A percentile compares a stretch with the other conserved stretches of the same genome.
These are phyloP conservation scores for Chaenocephalus aceratus DNA, from an alignment of 2,113 vertebrate genomes.

Conservation along the genomic window DNA sequence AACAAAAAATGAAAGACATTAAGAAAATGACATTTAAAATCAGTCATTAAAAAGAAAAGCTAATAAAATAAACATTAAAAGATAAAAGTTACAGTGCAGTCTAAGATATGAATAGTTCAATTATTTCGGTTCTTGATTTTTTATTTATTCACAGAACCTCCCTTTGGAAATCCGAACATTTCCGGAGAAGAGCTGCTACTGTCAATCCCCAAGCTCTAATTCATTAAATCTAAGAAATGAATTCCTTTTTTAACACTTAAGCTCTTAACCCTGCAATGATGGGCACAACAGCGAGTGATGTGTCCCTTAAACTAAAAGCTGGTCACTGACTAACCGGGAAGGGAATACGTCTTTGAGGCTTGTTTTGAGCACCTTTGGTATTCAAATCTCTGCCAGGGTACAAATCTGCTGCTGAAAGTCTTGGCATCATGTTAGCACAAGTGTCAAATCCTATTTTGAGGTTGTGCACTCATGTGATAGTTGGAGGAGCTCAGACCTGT, in stretches of 20 bases:
- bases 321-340: background rate
- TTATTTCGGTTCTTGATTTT: too few species aligned
- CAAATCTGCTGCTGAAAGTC: conserved; percentile 13
- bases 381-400: background rate
- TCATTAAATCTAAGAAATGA: background rate
- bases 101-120: too few species aligned
- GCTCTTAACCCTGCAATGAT: too few species aligned
- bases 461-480: conserved; percentile 31
- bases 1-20: too few species aligned
- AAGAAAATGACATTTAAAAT: too few species aligned
- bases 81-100: too few species aligned
- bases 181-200: conserved; percentile 6
- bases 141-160: too few species aligned
- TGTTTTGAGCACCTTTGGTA: conserved; percentile 2
- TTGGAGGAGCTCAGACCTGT: background rate
- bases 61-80: too few species aligned
- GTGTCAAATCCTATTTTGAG: conserved; percentile 46
- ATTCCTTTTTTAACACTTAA: background rate
- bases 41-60: too few species aligned
- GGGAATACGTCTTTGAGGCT: background rate
- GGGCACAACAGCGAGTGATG: too few species aligned
- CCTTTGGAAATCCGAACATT: too few species aligned
- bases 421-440: conserved; percentile 14
- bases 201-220: background rate
- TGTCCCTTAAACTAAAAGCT: background rate